Conservation (phyloP, 2,797 vertebrate species). For the Mus minutoides region DNA sequence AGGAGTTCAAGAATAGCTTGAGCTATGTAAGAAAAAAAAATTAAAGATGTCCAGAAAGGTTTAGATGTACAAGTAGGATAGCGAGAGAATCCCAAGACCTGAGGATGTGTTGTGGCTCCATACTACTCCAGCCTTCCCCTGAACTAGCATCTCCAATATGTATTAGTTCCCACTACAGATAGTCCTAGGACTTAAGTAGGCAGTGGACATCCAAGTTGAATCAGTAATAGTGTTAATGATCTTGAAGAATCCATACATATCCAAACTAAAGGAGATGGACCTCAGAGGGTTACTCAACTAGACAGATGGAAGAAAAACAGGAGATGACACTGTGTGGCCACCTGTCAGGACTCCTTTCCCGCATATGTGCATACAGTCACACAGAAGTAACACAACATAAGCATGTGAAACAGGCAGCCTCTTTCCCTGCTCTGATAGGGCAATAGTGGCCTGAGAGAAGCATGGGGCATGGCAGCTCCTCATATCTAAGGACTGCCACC, state of each 20-base stretch:
- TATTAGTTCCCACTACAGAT: too few relatives aligned
- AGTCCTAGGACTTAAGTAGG: too few relatives aligned
- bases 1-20: background rate
- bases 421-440: background rate
- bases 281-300: background rate
- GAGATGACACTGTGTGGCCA: background rate
- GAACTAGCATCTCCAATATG: too few relatives aligned
- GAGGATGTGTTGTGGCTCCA: too few relatives aligned
- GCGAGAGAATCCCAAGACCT: background rate
- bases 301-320: background rate
- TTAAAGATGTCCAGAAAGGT: background rate
- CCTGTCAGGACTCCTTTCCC: background rate
- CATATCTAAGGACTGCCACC: background rate
- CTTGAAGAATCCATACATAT: background rate
- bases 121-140: too few relatives aligned
- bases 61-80: background rate
- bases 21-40: background rate
- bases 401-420: background rate
- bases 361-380: accelerated
- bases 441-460: background rate
- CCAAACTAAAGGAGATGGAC: background rate
- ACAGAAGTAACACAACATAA: background rate
- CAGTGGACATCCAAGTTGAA: background rate
- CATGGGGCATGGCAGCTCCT: background rate
- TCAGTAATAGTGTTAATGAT: background rate